Base-by-base conservation (phyloP, 2,113 vertebrate genomes). In the Megatriorchis doriae region DNA sequence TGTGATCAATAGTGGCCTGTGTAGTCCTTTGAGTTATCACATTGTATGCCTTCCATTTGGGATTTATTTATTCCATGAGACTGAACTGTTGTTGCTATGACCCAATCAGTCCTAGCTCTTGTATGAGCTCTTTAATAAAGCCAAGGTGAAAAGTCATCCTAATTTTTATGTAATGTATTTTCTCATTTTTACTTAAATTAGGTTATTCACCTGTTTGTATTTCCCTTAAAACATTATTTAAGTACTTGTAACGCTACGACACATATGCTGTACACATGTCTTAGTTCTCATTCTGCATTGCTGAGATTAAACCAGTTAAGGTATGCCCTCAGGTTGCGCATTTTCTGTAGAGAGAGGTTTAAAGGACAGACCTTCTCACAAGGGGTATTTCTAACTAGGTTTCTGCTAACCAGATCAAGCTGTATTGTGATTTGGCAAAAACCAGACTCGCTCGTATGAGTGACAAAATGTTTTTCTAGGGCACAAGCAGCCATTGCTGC, bases 351-450 rank as follows among this genome's bases (percentile, higher is more conserved):
- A 81, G n/a, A 52, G n/a, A 45, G 3, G 14, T 88, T 92, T 85
- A 63, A 56, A 83, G 62, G 82, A 34, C 32, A 83, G 29, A 45
- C 38, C 19, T 73, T 53, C 36, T 91, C 84, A 73, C 11, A 75
- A 16, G n/a, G 29, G 11, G 15, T 82, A 12, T 83, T 94, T 77
- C 40, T 74, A 40, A 81, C 29, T 48, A 62, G 12, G 12, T 66
- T 96, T 91, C 36, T 91, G 45, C 63, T 93, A 87, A 84, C 45
- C 38, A 85, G 38, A 62, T 91, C 73, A 89, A 86, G 59, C 45
- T 78, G 72, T 90, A 31, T 73, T 70, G 29, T 90, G 65, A 71
- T 89, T 84, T 95, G 90, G 68, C 45, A 62, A 84, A 82, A 91
- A 73, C 0, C n/a, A 81, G 40, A 26, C 36, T 80, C n/a, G 10